Conservation (phyloP, 1,140 invertebrate species). For the Aphidius ervi region DNA sequence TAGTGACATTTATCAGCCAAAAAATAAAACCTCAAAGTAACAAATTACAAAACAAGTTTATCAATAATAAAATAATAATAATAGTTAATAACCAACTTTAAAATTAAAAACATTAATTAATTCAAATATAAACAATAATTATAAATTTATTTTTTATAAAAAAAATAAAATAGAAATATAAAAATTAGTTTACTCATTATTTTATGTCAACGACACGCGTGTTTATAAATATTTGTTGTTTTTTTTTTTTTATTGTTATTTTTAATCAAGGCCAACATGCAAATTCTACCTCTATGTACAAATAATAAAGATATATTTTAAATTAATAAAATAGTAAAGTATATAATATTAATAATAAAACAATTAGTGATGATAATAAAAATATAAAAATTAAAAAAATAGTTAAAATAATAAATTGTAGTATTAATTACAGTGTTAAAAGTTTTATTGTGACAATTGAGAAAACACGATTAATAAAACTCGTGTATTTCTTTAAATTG, state of each 20-base stretch:
- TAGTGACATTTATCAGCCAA: too few species aligned
- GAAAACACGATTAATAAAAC: conserved; percentile 13
- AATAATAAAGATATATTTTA: conserved; percentile 26
- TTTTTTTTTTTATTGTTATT: too few species aligned
- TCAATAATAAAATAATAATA: too few species aligned
- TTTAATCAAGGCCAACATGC: conserved; percentile 38
- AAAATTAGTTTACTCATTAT: conserved; percentile 36
- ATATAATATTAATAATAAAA: conserved; percentile 1
- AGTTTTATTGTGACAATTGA: background rate
- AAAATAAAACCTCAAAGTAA: too few species aligned
- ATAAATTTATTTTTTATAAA: background rate
- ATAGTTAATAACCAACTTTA: too few species aligned
- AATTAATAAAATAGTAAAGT: conserved; percentile 21
- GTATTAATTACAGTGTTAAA: too few species aligned
- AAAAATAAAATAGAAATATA: conserved; percentile 13
- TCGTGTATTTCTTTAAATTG: conserved; percentile 25
- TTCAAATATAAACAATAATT: too few species aligned
- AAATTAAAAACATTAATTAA: too few species aligned
- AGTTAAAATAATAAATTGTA: too few species aligned
- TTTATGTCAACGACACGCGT: conserved; percentile 48
- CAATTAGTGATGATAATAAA: conserved; percentile 3
- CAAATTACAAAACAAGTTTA: too few species aligned
- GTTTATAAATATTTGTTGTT: conserved; percentile 21
- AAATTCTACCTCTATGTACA: too few species aligned
- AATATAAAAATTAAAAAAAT: background rate